Percentiles rank a stretch among this genome's conserved stretches.
Conservation (phyloP, 1,140 invertebrate genomes). For the Lycorma delicatula region DNA sequence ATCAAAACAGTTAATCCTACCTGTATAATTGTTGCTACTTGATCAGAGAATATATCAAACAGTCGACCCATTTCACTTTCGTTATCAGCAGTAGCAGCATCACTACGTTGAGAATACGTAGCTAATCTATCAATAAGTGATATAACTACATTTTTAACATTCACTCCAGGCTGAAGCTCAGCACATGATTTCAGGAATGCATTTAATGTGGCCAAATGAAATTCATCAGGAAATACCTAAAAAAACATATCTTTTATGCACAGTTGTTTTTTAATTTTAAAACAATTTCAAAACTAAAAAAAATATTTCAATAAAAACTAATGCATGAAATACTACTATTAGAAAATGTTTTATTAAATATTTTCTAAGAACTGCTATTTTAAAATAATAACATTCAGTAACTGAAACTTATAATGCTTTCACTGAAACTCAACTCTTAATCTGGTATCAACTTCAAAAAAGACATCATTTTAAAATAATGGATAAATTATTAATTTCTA, state of each 20-base stretch:
- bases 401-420: no score
- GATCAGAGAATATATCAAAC: slow-evolving; percentile 98
- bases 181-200: slow-evolving; percentile 95
- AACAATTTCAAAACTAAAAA: not conserved
- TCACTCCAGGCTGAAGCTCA: slow-evolving; percentile 89
- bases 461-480: no score
- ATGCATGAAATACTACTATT: not conserved
- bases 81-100: slow-evolving; percentile 34
- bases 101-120: slow-evolving; percentile 65
- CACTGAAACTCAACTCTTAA: no score
- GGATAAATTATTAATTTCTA: no score
- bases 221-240: slow-evolving; percentile 97
- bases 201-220: slow-evolving; percentile 91
- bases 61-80: slow-evolving; percentile 69
- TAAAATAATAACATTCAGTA: no score
- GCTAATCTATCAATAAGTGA: slow-evolving; percentile 90
- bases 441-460: no score
- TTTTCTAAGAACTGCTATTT: no score
- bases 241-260: not conserved
- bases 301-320: no score
- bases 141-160: slow-evolving; percentile 98
- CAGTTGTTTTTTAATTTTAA: not conserved
- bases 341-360: not conserved
- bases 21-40: no score
- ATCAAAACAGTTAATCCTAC: no score